Base-by-base conservation (phyloP, 2,797 vertebrate species). In the Orientallactaga sibirica region DNA sequence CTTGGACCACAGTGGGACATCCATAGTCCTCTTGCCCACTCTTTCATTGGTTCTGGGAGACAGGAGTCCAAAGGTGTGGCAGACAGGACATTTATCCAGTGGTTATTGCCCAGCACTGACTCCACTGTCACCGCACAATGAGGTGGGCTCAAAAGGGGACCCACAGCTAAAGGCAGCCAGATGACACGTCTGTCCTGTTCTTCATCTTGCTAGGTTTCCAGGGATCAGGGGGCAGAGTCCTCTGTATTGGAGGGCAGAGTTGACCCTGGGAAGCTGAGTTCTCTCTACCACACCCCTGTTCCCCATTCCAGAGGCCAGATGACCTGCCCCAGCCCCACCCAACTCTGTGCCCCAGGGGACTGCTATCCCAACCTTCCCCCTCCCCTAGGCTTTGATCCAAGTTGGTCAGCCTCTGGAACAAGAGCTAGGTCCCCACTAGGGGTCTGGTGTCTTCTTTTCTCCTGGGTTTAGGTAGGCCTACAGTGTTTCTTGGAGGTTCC, bases 381-480 rank as follows among this genome's bases (percentile, higher is more conserved):
- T 74, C 4, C 73, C 70, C 77, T 70, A 66, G 90, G 43, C 74
- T 55, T 73, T 85, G 37, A 68, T 62, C 52, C 24, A 20, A 88
- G 22, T 18, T 27, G 79, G 33, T 71, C 58, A 43, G 71, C 71
- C 78, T 94, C 84, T 83, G 66, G 43, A 74, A 16, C 33, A 5
- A 48, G 78, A 91, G 52, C 25, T 82, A 58, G 84, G 93, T 84
- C 86, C 52, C 12, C 37, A 78, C 58, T 29, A 43, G 64, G 58
- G 43, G 61, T 33, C 67, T 6, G 5, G 61, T 96, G 68, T 29
- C 64, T 29, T 48, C n/a, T 43, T 18, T n/a, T 29, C 10, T 77
- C 48, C 41, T 33, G 71, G n/a, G 55, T 24, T 5, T 48, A 78
- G 93, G 88, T 88, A 58, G 85, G 90, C 74, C 84, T 64, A 68